These are phyloP conservation scores for Melanotaenia boesemani DNA, from an alignment of 2,797 vertebrate species.

Conservation along the genomic window DNA sequence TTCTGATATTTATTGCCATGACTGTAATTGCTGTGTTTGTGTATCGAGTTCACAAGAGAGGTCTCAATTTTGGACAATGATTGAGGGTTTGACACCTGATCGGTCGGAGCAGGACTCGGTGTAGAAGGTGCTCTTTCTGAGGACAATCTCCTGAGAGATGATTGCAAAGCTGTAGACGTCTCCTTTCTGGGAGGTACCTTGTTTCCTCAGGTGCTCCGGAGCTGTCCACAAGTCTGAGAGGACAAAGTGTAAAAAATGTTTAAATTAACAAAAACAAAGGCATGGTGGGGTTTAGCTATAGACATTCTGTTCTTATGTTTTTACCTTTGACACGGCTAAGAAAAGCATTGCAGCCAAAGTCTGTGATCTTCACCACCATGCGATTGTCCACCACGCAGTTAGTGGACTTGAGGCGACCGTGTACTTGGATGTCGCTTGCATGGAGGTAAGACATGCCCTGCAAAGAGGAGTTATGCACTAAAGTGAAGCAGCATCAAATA, in stretches of 20 bases:
- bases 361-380: constrained; percentile 98
- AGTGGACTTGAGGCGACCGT: constrained; percentile 96
- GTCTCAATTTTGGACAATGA: neutral
- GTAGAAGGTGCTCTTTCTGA: constrained; percentile 92
- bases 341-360: constrained; percentile 94
- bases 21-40: neutral
- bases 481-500: neutral
- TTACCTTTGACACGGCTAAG: constrained; percentile 89
- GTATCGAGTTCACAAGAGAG: neutral
- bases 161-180: constrained; percentile 95
- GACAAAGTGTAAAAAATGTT: neutral
- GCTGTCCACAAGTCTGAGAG: constrained; percentile 87
- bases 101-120: constrained; percentile 76
- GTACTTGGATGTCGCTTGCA: constrained; percentile 92
- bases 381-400: constrained; percentile 97
- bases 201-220: constrained; percentile 90
- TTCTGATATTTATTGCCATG: neutral
- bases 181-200: constrained; percentile 92
- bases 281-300: neutral
- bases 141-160: constrained; percentile 94
- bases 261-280: neutral
- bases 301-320: neutral
- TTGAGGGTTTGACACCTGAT: constrained; percentile 77
- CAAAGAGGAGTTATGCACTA: constrained; percentile 18
- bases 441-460: constrained; percentile 99